Conservation (phyloP, 1,140 invertebrate species). For the Drosophila aff. region DNA sequence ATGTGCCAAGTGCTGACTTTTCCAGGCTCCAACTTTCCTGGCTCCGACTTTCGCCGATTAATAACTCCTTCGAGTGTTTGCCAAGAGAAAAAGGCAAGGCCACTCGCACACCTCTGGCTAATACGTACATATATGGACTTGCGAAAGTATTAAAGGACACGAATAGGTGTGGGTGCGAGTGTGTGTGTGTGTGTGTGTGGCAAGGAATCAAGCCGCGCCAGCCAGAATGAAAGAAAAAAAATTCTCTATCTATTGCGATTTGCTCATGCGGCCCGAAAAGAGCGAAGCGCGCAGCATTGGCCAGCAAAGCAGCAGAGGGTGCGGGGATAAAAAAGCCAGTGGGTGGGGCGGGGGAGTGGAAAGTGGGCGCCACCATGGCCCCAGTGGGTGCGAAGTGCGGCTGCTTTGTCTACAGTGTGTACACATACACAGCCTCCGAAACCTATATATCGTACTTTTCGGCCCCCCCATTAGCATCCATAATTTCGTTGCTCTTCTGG, state of each 20-base stretch:
- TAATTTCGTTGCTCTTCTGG: slow-evolving; percentile 53
- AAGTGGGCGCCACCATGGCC: slow-evolving; percentile 54
- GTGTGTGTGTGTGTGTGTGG: slow-evolving; percentile 32
- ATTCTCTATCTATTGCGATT: slow-evolving; percentile 85
- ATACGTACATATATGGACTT: slow-evolving; percentile 22
- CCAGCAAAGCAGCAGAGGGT: slow-evolving; percentile 13
- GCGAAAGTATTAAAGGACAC: slow-evolving; percentile 9
- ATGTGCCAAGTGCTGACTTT: slow-evolving; percentile 73
- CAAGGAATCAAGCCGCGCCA: slow-evolving; percentile 71
- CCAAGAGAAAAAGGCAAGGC: slow-evolving; percentile 63
- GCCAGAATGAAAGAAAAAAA: slow-evolving; percentile 73
- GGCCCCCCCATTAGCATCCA: slow-evolving; percentile 56
- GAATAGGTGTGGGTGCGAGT: slow-evolving; percentile 3
- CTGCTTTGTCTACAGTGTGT: slow-evolving; percentile 57
- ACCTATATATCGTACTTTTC: slow-evolving; percentile 29
- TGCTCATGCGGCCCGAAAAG: slow-evolving; percentile 82
- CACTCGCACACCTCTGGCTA: slow-evolving; percentile 15
- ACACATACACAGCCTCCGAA: slow-evolving; percentile 43
- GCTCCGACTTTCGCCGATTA: slow-evolving; percentile 24
- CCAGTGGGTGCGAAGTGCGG: slow-evolving; percentile 69
- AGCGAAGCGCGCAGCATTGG: slow-evolving; percentile 67
- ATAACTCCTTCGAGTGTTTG: slow-evolving; percentile 44
- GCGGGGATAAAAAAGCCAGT: slow-evolving; percentile 12
- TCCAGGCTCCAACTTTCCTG: slow-evolving; percentile 35
- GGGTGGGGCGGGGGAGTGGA: slow-evolving; percentile 28